Base-by-base conservation (phyloP, 2,888 invertebrate species). In the Fragum fragum region DNA sequence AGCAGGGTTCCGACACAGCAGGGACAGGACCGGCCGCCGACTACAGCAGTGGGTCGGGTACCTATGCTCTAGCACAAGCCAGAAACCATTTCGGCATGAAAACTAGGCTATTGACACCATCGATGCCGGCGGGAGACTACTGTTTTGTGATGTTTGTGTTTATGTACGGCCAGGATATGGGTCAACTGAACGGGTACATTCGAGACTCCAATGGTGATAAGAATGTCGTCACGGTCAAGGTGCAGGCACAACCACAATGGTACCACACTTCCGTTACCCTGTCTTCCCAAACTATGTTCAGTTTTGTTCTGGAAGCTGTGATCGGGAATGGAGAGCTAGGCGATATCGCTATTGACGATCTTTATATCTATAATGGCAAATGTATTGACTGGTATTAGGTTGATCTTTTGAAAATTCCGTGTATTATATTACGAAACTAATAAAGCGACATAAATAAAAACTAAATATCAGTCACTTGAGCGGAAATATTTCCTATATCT, bases 331-430 rank as follows among this genome's bases (percentile, higher is more conserved):
- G 83, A 21, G 87, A 87, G 66, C 66, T 55, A 16, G 85, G 87
- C 14, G 87, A 87, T 59, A 83, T 87, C 32, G 87, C 87, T 2
- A 55, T 87, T 28, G 87, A 87, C 76, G 87, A 87, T 68, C 63
- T 87, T 2, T 87, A 87, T 68, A 81, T 83, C 39, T 80, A 83
- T 76, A 83, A 57, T 39, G 87, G 87, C 66, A 73, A 71, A 61
- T 87, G 87, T 59, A 81, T 87, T 76, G 83, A 80, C 69, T 80
- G 80, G 80, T 80, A 68, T 32, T 80, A 76, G 55, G 14, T 57
- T 47, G 36, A 39, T n/a, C n/a, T n/a, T n/a, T n/a, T n/a, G n/a
- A n/a, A n/a, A n/a, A n/a, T n/a, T n/a, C n/a, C n/a, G n/a, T n/a
- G n/a, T n/a, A n/a, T n/a, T n/a, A n/a, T n/a, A n/a, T n/a, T n/a